phyloP scores from a whole-genome alignment of 2,888 invertebrate species.

The Schizotus pectinicornis region DNA sequence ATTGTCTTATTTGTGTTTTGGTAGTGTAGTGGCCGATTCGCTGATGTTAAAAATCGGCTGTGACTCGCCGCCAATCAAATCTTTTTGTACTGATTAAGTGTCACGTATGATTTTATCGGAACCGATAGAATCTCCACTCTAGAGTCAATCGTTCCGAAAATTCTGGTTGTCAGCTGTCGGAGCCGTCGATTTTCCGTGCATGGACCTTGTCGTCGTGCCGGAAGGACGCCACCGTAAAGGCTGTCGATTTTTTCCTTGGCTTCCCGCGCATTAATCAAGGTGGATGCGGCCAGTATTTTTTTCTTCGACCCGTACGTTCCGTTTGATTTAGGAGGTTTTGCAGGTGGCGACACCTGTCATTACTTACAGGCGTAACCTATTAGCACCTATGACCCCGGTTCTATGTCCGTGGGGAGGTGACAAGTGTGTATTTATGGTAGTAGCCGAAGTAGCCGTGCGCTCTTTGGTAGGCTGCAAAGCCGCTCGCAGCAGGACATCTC shows the following conservation, averaged over 20 bases:
- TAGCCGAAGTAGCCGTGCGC: constrained; percentile 34
- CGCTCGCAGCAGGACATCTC: constrained; percentile 37
- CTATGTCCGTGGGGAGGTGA: constrained; percentile 33
- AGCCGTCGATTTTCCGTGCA: too few species aligned
- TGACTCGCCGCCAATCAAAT: too few species aligned
- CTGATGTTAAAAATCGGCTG: too few species aligned
- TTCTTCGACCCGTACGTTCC: not conserved
- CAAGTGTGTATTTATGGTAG: constrained; percentile 40
- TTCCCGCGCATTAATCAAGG: constrained; percentile 8
- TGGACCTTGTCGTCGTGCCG: too few species aligned
- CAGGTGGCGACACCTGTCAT: constrained; percentile 40
- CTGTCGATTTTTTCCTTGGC: not conserved
- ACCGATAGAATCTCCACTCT: too few species aligned
- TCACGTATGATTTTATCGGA: too few species aligned
- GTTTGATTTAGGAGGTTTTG: constrained; percentile 20
- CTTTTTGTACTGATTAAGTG: too few species aligned
- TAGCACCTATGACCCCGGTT: constrained; percentile 39
- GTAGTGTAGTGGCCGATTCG: too few species aligned
- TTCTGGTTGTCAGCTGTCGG: too few species aligned
- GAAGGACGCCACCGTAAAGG: not conserved
- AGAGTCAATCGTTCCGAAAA: too few species aligned
- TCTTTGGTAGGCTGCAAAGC: constrained; percentile 35
- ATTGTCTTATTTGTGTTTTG: too few species aligned
- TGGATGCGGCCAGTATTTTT: not conserved
- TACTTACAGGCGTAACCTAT: constrained; percentile 36